Base-by-base conservation (phyloP, 2,888 invertebrate species). In the Pollenia griseotomentosa region DNA sequence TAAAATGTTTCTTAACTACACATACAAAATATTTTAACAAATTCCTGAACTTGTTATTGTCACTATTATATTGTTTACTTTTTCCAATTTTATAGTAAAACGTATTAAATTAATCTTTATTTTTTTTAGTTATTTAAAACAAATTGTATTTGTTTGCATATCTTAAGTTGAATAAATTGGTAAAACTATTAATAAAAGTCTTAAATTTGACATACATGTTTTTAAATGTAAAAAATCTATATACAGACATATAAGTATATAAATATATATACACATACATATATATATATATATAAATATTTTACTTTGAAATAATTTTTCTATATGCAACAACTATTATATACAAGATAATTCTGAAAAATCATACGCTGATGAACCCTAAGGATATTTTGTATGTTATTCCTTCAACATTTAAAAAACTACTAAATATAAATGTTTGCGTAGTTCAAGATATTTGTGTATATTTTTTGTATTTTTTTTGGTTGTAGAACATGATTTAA, bases 141-240 rank as follows among this genome's bases (percentile, higher is more conserved):
- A n/a, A 53, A 57, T 42, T 55, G 1, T 11, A 33, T 59, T 23
- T 10, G 12, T 63, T 16, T 63, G 16, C 42, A 66, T 33, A 61
- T 74, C 16, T 44, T 12, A 53, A 16, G 14, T 44, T 71, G 19
- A 51, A 74, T 63, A 0, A 40, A 51, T 61, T 74, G 23, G 14
- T 46, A 33, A 44, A 78, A 59, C 83, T 71, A 78, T 83, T 78
- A 73, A 78, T 83, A 73, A 78, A 59, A 73, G 73, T 63, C 48
- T 77, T 73, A 71, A 23, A 12, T 48, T 66, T 74, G 57, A 57
- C 57, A 73, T 3, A 66, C 19, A 77, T 55, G 48, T 65, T n/a
- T 46, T 57, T 59, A 66, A 51, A 51, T n/a, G 42, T n/a, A 77
- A 19, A 51, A n/a, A 59, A 73, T 73, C 16, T 10, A 48, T 4